Conservation (phyloP, 1,140 invertebrate species). For the Megalonaias nervosa region DNA sequence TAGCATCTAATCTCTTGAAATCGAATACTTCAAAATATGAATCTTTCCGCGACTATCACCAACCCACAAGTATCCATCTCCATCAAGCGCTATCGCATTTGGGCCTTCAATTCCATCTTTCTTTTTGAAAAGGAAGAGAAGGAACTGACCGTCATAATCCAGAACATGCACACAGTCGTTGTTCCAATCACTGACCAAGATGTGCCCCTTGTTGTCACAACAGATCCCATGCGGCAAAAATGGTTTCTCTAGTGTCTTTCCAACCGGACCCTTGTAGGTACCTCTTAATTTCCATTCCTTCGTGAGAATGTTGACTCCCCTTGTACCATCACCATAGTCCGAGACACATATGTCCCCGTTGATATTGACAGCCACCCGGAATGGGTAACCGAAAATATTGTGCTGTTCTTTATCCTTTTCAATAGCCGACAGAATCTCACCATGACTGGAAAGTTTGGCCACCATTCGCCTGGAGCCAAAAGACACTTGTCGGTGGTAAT, state of each 20-base stretch:
- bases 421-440: conserved; percentile 36
- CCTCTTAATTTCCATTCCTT: conserved; percentile 28
- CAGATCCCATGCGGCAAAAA: conserved; percentile 48
- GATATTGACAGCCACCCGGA: conserved; percentile 39
- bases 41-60: conserved; percentile 38
- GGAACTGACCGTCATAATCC: conserved; percentile 46
- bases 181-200: conserved; percentile 56
- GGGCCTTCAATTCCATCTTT: conserved; percentile 51
- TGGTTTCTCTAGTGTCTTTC: conserved; percentile 22
- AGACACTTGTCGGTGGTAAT: conserved; percentile 18
- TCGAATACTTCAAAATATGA: conserved; percentile 25
- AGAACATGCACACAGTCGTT: conserved; percentile 56
- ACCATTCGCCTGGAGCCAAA: conserved; percentile 33
- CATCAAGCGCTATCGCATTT: conserved; percentile 35
- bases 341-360: conserved; percentile 45
- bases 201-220: conserved; percentile 48
- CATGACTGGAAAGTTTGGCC: conserved; percentile 38
- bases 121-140: conserved; percentile 40
- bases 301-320: conserved; percentile 37
- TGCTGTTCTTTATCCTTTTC: conserved; percentile 31
- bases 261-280: conserved; percentile 29
- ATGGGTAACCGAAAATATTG: conserved; percentile 39
- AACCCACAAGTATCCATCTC: conserved; percentile 38
- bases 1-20: conserved; percentile 17
- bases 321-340: conserved; percentile 35